These are phyloP conservation scores for Lasioglossum calceatum DNA, from an alignment of 2,888 invertebrate genomes.

Conservation along the genomic window DNA sequence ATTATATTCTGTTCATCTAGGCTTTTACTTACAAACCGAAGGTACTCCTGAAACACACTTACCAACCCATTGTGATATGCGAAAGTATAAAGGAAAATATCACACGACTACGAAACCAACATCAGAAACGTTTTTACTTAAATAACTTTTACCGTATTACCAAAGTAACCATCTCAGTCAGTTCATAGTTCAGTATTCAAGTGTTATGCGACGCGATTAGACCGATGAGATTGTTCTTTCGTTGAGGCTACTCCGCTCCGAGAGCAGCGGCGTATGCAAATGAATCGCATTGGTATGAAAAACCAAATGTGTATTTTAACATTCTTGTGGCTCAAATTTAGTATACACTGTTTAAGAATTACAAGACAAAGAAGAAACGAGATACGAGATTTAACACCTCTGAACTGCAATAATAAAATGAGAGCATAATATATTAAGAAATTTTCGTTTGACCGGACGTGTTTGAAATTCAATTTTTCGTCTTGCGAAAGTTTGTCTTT, in stretches of 20 bases:
- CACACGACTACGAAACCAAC: conserved; percentile 16
- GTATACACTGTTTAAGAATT: not conserved
- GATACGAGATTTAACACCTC: conserved; percentile 4
- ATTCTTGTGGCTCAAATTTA: conserved; percentile 4
- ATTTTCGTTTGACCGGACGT: not conserved
- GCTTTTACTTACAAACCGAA: conserved; percentile 48
- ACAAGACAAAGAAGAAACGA: conserved; percentile 1
- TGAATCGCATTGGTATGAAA: conserved; percentile 19
- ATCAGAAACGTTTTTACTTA: conserved; percentile 32
- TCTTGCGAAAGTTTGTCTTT: not conserved
- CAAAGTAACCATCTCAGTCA: conserved; percentile 31
- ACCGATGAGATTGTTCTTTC: conserved; percentile 7
- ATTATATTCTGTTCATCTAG: conserved; percentile 70
- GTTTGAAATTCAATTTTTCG: conserved; percentile 1
- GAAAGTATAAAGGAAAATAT: conserved; percentile 55
- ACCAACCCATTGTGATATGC: conserved; percentile 62
- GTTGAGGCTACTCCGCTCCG: not conserved
- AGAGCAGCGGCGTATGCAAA: not conserved
- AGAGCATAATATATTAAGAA: conserved; percentile 18
- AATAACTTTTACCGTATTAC: conserved; percentile 15
- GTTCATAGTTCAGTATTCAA: conserved; percentile 22
- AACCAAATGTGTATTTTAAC: conserved; percentile 25
- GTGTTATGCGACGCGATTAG: not conserved
- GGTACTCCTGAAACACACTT: conserved; percentile 50
- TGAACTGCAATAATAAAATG: conserved; percentile 24